Percentiles rank a stretch among this genome's conserved stretches.
Evolutionary conservation across 2,797 vertebrate species (phyloP).

Genomic region (Ceryle rudis): DNA sequence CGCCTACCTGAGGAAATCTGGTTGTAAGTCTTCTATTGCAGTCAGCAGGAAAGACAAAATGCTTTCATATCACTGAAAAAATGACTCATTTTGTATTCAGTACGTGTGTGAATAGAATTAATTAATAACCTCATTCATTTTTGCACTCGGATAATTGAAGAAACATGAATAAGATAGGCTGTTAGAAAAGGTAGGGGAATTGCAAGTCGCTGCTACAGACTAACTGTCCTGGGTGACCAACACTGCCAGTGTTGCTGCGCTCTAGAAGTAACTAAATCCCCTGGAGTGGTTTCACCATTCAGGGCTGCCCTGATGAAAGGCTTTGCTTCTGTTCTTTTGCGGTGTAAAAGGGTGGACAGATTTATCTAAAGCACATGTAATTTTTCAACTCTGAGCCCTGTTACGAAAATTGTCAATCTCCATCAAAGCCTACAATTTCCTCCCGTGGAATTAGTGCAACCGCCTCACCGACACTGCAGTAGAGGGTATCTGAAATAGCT

Average conservation of each 20-base stretch:
- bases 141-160: neutral
- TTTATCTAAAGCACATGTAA: neutral
- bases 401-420: neutral
- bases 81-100: neutral
- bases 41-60: neutral
- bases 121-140: neutral
- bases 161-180: neutral
- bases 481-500: neutral
- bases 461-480: neutral
- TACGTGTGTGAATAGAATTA: neutral
- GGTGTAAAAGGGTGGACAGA: neutral
- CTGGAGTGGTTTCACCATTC: neutral
- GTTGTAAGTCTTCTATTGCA: neutral
- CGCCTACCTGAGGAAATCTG: neutral
- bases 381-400: neutral
- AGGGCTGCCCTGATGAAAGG: neutral
- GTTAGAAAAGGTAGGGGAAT: neutral
- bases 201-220: neutral
- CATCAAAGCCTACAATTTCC: neutral
- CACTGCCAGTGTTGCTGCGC: rapidly evolving
- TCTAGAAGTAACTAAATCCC: neutral
- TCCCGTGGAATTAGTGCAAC: neutral
- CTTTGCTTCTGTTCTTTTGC: neutral
- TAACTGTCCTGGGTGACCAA: neutral
- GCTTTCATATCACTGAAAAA: neutral